Conservation (phyloP, 2,888 invertebrate genomes). For the Junonia oenone region DNA sequence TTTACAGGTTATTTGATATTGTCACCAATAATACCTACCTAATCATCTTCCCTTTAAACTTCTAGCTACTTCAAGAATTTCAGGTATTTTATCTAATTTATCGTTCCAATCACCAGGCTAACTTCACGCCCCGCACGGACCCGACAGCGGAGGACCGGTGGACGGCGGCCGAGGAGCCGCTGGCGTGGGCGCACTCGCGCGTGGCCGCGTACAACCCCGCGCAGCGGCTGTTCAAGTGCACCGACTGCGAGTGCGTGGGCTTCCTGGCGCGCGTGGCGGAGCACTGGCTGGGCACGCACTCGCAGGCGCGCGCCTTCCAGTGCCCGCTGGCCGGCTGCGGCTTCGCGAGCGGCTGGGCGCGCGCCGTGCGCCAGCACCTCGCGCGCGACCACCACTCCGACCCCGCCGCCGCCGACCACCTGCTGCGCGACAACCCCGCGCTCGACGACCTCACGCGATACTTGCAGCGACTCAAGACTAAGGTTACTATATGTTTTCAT, state of each 20-base stretch:
- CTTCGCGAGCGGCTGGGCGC: constrained; percentile 87
- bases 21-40: not conserved
- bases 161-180: constrained; percentile 85
- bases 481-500: too few relatives aligned
- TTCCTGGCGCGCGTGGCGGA: constrained; percentile 86
- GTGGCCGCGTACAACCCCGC: constrained; percentile 89
- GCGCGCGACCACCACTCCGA: constrained; percentile 85
- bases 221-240: constrained; percentile 86
- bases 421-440: constrained; percentile 85
- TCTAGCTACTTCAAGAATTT: too few relatives aligned
- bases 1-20: constrained; percentile 52
- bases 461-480: constrained; percentile 83
- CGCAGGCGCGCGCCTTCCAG: constrained; percentile 84
- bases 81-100: too few relatives aligned
- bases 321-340: constrained; percentile 84
- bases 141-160: constrained; percentile 78
- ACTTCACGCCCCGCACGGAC: constrained; percentile 76
- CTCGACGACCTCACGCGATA: constrained; percentile 86
- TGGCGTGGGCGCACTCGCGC: constrained; percentile 88
- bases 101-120: too few relatives aligned
- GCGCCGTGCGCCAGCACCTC: constrained; percentile 86
- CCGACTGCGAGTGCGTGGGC: constrained; percentile 87
- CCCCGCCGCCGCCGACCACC: constrained; percentile 80
- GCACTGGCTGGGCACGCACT: constrained; percentile 86
- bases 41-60: not conserved